Conservation (phyloP, 1,140 invertebrate species). For the Bursaphelenchus mucronatus region DNA sequence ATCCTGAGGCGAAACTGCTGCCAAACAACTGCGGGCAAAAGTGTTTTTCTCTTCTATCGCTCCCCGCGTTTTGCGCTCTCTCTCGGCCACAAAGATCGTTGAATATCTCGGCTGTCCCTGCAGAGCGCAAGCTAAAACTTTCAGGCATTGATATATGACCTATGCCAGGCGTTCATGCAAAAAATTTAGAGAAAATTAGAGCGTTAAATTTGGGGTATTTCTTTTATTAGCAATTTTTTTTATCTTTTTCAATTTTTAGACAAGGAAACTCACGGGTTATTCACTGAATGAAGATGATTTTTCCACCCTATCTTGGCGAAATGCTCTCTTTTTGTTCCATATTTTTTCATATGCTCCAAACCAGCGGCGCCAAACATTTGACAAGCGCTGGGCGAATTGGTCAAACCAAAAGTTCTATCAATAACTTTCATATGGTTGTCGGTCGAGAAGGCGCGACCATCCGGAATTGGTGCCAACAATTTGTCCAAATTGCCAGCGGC, state of each 20-base stretch:
- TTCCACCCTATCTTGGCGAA: conserved; percentile 95
- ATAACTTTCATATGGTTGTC: conserved; percentile 83
- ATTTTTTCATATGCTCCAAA: conserved; percentile 90
- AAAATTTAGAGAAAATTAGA: no score
- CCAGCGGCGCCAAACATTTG: conserved; percentile 82
- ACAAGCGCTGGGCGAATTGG: conserved; percentile 77
- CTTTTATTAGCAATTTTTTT: no score
- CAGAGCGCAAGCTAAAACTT: no score
- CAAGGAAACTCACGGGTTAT: conserved; percentile 71
- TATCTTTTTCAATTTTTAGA: no score
- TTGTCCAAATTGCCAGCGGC: conserved; percentile 77
- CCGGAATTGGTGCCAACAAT: conserved; percentile 65
- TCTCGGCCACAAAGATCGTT: no score
- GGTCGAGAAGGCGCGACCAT: conserved; percentile 86
- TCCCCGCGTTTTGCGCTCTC: no score
- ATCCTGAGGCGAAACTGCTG: no score
- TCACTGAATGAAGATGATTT: conserved; percentile 90
- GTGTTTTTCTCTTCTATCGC: no score
- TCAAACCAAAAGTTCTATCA: conserved; percentile 74
- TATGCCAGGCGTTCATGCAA: no score
- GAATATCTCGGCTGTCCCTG: no score
- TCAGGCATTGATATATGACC: no score
- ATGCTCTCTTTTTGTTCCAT: conserved; percentile 80
- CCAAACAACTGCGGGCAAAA: no score
- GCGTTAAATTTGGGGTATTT: not conserved